Percentiles rank a stretch among this genome's conserved stretches.
Evolutionary conservation across 2,113 vertebrate genomes (phyloP).

Genomic region (Notarius lentiginosus): DNA sequence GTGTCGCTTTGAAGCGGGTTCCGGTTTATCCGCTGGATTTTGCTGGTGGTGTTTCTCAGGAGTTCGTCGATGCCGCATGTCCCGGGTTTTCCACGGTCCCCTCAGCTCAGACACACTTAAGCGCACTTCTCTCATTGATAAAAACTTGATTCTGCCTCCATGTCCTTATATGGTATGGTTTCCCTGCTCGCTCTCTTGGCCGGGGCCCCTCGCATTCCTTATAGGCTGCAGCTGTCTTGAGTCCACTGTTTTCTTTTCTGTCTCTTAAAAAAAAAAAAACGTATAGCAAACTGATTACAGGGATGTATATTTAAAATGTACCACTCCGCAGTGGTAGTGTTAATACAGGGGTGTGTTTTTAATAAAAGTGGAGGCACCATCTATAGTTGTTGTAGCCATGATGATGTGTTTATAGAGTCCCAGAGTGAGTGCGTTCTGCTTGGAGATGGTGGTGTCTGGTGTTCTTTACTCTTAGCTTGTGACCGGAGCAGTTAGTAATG

Average conservation of each 20-base stretch:
- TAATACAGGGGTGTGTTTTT: neutral
- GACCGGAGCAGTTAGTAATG: neutral
- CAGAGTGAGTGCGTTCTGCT: neutral
- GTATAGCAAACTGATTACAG: constrained; percentile 62
- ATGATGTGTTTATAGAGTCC: constrained; percentile 25
- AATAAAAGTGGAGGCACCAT: neutral
- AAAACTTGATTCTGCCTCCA: constrained; percentile 92
- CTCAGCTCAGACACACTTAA: constrained; percentile 59
- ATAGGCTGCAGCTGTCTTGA: constrained; percentile 95
- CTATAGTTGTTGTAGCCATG: neutral
- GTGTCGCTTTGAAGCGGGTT: constrained; percentile 6
- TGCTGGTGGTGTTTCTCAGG: neutral
- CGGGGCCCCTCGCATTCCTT: constrained; percentile 91
- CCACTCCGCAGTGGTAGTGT: constrained; percentile 59
- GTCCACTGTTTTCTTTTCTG: constrained; percentile 66
- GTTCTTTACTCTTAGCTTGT: neutral
- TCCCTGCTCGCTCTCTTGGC: constrained; percentile 85
- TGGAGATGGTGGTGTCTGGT: constrained; percentile 13
- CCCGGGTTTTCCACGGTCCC: neutral
- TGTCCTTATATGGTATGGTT: constrained; percentile 98
- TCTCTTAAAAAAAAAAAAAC: neutral
- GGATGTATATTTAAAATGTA: constrained; percentile 38
- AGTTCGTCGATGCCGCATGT: constrained; percentile 8
- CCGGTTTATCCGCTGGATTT: neutral
- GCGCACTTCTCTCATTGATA: constrained; percentile 85